Base-by-base conservation (phyloP, 2,888 invertebrate genomes). In the Altica lythri region DNA sequence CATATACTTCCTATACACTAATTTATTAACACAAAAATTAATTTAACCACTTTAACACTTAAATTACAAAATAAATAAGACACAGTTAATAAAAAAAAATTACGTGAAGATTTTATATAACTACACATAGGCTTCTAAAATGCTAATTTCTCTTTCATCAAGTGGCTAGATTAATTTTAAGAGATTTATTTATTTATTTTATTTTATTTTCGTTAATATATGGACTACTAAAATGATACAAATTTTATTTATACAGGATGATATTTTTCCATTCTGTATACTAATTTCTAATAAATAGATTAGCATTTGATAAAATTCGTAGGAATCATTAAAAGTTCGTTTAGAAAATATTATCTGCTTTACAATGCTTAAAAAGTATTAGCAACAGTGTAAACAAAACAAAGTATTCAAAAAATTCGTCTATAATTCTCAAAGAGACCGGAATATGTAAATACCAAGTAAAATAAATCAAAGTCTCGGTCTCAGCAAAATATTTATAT, bases 201-300 rank as follows among this genome's bases (percentile, higher is more conserved):
- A n/a, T n/a, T n/a, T n/a, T n/a, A n/a, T n/a, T n/a, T n/a, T 49
- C 40, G 42, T 27, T 46, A 43, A 35, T 44, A 14, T 57, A 61
- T 48, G 63, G 63, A 63, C 63, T 63, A 63, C 63, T 63, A 61
- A 57, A 63, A 60, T 61, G 60, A 52, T 51, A 53, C 22, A 52
- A 8, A 48, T 42, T 45, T 53, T 32, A 16, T 34, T 51, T 17
- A 17, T n/a, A n/a, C n/a, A n/a, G n/a, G n/a, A n/a, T n/a, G n/a
- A n/a, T n/a, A n/a, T n/a, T n/a, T n/a, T n/a, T n/a, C n/a, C n/a
- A n/a, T 13, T 49, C 30, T 30, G 12, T 30, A 10, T 27, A 8
- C 27, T 27, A 27, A n/a, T 27, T 8, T 27, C 9, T 3, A 27
- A 27, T 34, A 34, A 34, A 34, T 16, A 34, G 34, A 34, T 16